Evolutionary conservation across 1,140 invertebrate genomes (phyloP).

Genomic region (Laupala kohalensis): DNA sequence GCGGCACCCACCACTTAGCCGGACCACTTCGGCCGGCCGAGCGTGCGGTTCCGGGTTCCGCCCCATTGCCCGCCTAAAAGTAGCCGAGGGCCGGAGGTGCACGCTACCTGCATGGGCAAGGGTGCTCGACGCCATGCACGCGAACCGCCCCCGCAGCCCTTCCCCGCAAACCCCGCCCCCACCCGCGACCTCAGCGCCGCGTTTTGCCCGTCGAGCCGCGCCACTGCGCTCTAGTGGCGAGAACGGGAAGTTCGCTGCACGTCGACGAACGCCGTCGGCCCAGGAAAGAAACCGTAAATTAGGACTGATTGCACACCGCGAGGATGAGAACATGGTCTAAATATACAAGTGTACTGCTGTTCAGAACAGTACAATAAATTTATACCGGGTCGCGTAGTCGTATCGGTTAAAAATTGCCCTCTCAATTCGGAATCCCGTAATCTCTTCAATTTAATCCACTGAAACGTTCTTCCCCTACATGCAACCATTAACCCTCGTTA

Average conservation of each 20-base stretch:
- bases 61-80: background rate
- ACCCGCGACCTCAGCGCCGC: background rate
- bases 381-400: too few species aligned
- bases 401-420: too few species aligned
- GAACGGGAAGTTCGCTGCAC: background rate
- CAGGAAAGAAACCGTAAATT: too few species aligned
- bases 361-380: too few species aligned
- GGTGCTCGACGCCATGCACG: background rate
- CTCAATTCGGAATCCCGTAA: too few species aligned
- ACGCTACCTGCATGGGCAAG: background rate
- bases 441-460: too few species aligned
- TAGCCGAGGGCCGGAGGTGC: background rate
- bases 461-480: too few species aligned
- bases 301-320: background rate
- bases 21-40: background rate
- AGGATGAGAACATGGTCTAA: too few species aligned
- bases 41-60: background rate
- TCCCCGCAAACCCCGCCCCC: too few species aligned
- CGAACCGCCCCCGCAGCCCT: background rate
- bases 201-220: background rate
- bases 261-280: too few species aligned
- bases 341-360: too few species aligned
- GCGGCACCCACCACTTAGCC: background rate
- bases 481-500: too few species aligned
- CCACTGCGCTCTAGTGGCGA: background rate